These are phyloP conservation scores for Marmota monax DNA, from an alignment of 2,113 vertebrate species.

Conservation along the genomic window DNA sequence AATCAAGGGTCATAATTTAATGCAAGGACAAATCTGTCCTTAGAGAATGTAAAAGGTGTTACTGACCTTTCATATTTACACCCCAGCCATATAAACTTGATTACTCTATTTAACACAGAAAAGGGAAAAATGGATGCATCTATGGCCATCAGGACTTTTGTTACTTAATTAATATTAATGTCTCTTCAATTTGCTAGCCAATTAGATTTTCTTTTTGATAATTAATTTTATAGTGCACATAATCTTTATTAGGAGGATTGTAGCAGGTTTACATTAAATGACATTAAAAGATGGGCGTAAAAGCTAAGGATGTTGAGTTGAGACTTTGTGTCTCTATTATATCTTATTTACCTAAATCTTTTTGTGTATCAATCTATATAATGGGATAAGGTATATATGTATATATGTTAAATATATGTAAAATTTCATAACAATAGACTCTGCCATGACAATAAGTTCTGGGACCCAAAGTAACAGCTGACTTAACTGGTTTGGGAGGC, in stretches of 20 bases:
- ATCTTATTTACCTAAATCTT: background rate
- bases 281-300: background rate
- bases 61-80: constrained; percentile 16
- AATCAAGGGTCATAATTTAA: constrained; percentile 21
- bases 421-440: background rate
- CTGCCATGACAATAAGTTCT: background rate
- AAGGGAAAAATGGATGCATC: background rate
- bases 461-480: background rate
- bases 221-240: background rate
- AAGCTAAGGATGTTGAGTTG: background rate
- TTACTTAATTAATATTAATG: background rate
- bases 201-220: background rate
- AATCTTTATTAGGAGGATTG: background rate
- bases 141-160: background rate
- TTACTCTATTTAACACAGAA: background rate
- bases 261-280: background rate
- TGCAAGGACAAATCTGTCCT: background rate
- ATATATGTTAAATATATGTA: background rate
- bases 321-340: background rate
- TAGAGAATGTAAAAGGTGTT: background rate
- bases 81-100: background rate
- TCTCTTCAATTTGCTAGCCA: background rate
- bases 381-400: background rate
- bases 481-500: background rate
- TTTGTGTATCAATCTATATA: background rate